phyloP scores from a whole-genome alignment of 2,797 vertebrate species.

The Crenichthys baileyi region DNA sequence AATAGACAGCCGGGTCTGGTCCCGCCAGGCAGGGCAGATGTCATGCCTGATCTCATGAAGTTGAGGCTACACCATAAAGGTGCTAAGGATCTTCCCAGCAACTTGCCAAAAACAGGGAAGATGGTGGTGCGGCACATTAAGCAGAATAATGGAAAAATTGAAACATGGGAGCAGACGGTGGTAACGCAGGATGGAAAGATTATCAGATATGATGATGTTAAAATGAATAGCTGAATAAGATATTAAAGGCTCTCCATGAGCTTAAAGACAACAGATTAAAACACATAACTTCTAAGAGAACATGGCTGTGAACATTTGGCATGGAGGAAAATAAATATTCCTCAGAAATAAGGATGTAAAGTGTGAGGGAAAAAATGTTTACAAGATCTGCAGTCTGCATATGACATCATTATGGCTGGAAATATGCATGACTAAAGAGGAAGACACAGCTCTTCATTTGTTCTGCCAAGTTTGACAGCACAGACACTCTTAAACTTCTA shows the following conservation, averaged over 20 bases:
- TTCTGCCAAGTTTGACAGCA: too few relatives aligned
- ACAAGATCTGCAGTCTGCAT: background rate
- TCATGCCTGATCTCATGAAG: conserved; percentile 45
- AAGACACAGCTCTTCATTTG: background rate
- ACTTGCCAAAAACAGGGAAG: conserved; percentile 67
- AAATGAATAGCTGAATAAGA: conserved; percentile 53
- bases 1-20: conserved; percentile 20
- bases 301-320: background rate
- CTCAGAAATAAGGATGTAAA: background rate
- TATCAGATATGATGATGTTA: conserved; percentile 69
- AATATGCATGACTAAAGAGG: background rate
- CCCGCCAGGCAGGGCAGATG: background rate
- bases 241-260: background rate
- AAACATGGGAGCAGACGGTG: conserved; percentile 70
- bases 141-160: conserved; percentile 59
- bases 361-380: background rate
- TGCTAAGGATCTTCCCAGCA: conserved; percentile 58
- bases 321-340: background rate
- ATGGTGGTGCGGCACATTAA: conserved; percentile 64
- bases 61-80: conserved; percentile 55
- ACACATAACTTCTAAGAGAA: background rate
- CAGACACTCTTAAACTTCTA: background rate
- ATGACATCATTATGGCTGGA: background rate
- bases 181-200: conserved; percentile 71
- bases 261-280: background rate